Percentiles rank a stretch among this genome's conserved stretches.
These are phyloP conservation scores for Todiramphus saurophagus DNA, from an alignment of 2,113 vertebrate species.

Conservation along the genomic window DNA sequence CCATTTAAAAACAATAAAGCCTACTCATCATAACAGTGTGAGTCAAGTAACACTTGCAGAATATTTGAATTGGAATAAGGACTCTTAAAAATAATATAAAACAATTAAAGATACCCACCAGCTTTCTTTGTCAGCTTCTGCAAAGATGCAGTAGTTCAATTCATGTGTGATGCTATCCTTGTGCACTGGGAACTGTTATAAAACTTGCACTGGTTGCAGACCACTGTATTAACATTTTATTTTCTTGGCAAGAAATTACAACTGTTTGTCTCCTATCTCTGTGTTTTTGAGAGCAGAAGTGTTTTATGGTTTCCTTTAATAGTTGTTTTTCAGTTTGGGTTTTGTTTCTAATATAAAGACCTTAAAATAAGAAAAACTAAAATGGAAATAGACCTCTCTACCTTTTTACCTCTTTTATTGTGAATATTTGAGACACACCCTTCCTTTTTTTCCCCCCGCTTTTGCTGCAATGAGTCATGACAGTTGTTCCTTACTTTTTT, in stretches of 20 bases:
- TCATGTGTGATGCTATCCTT: not conserved
- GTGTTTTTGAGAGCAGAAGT: not conserved
- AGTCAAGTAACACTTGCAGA: not conserved
- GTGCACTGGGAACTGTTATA: not conserved
- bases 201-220: not conserved
- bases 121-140: not conserved
- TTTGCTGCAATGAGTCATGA: not conserved
- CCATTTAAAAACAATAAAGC: not conserved
- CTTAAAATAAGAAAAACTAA: not conserved
- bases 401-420: not conserved
- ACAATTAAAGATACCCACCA: not conserved
- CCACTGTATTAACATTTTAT: not conserved
- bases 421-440: not conserved
- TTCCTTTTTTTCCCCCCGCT: fast-evolving
- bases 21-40: not conserved
- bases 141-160: not conserved
- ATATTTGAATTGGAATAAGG: not conserved
- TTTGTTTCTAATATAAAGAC: not conserved
- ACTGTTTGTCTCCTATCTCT: not conserved
- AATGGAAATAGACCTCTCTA: not conserved
- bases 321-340: not conserved
- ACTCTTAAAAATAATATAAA: not conserved
- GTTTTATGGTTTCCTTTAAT: not conserved
- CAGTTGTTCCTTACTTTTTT: not conserved
- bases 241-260: not conserved